These are phyloP conservation scores for Nudaria mundana DNA, from an alignment of 2,888 invertebrate species.

Conservation along the genomic window DNA sequence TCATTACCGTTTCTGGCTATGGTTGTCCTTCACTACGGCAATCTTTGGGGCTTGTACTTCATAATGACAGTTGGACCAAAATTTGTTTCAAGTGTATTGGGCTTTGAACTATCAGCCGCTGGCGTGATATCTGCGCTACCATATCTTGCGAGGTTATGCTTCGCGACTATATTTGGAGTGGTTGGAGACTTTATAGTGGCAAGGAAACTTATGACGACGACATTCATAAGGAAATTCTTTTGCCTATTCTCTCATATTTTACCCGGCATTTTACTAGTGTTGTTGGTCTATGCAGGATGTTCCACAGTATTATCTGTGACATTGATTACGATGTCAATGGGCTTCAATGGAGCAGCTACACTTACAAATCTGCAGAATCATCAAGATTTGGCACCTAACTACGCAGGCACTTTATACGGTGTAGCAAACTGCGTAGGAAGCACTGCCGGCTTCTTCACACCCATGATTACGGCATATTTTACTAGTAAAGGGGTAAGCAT, in stretches of 20 bases:
- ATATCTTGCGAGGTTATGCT: conserved; percentile 84
- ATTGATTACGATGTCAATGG: conserved; percentile 84
- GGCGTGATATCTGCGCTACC: conserved; percentile 87
- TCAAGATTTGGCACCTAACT: conserved; percentile 90
- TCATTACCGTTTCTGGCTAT: conserved; percentile 87
- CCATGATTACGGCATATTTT: conserved; percentile 85
- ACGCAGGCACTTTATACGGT: conserved; percentile 88
- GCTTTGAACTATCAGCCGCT: conserved; percentile 86
- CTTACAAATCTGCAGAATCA: conserved; percentile 83
- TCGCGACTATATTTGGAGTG: conserved; percentile 86
- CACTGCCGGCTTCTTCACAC: conserved; percentile 87
- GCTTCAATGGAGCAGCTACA: conserved; percentile 84
- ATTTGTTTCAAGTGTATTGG: conserved; percentile 86
- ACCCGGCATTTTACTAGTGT: conserved; percentile 74
- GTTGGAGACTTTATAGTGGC: conserved; percentile 83
- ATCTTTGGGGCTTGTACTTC: conserved; percentile 88
- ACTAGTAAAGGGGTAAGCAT: conserved; percentile 76
- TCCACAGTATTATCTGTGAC: conserved; percentile 82
- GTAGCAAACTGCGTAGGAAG: conserved; percentile 89
- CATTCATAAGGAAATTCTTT: conserved; percentile 83
- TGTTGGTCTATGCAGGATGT: conserved; percentile 83
- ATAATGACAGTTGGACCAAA: conserved; percentile 89
- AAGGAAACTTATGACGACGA: conserved; percentile 64
- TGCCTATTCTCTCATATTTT: conserved; percentile 82
- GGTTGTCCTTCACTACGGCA: conserved; percentile 86